Conservation (phyloP, 2,113 vertebrate species). For the Thomomys bottae region DNA sequence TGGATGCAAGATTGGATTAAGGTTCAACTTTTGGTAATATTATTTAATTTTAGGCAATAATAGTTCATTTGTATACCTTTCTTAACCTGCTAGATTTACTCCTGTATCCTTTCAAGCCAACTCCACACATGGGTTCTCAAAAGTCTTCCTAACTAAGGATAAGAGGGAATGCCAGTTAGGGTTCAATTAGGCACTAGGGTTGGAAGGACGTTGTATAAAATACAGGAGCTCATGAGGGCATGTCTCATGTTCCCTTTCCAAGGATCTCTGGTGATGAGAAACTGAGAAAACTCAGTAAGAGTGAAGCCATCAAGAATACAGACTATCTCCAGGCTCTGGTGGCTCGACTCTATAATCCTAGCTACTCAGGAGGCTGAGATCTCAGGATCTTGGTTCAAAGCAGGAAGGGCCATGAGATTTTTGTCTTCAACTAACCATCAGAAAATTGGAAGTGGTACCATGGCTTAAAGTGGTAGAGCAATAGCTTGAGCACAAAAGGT, state of each 20-base stretch:
- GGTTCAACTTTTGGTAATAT: background rate
- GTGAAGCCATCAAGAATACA: background rate
- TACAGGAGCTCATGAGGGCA: background rate
- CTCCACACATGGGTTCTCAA: background rate
- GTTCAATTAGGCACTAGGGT: background rate
- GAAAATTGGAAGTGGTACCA: too few species aligned
- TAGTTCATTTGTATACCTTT: background rate
- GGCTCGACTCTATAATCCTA: too few species aligned
- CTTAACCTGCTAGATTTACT: background rate
- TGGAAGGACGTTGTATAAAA: background rate
- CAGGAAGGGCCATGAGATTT: too few species aligned
- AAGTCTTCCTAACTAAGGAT: background rate
- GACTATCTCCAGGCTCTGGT: background rate
- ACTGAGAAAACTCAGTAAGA: background rate
- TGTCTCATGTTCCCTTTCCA: background rate
- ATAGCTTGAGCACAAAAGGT: too few species aligned
- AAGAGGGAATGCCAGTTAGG: background rate
- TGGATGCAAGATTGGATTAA: slow-evolving; percentile 10
- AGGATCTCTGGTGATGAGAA: background rate
- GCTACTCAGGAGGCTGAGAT: too few species aligned
- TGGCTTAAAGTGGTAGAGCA: too few species aligned
- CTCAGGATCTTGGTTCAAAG: too few species aligned
- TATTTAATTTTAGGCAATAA: background rate
- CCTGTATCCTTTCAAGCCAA: background rate
- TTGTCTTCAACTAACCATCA: too few species aligned